Conservation (phyloP, 2,888 invertebrate genomes). For the Suillia variegata region DNA sequence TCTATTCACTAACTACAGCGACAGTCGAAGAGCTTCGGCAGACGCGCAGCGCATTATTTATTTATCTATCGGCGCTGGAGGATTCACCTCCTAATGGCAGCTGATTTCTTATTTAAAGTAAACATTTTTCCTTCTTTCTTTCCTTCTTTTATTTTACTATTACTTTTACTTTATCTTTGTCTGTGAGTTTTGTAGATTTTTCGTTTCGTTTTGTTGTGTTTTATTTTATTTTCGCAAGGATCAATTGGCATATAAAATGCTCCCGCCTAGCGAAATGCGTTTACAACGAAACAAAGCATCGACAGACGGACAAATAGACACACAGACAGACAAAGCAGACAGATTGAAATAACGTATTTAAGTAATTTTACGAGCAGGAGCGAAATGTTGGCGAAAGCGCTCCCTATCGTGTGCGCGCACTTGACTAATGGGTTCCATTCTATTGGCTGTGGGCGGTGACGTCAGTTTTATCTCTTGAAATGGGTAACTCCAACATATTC, state of each 20-base stretch:
- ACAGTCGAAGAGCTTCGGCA: too few species aligned
- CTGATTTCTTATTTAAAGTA: constrained; percentile 1
- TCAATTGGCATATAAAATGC: neutral
- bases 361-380: neutral
- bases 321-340: neutral
- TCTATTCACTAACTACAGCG: too few species aligned
- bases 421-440: neutral
- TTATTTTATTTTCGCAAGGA: neutral
- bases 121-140: neutral
- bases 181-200: neutral
- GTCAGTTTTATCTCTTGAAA: too few species aligned
- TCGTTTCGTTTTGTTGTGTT: neutral
- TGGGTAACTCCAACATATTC: neutral
- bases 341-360: neutral
- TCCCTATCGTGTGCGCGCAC: neutral
- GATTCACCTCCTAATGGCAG: neutral
- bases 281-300: neutral
- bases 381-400: neutral
- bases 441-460: neutral
- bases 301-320: neutral
- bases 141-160: neutral
- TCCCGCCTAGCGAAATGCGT: neutral
- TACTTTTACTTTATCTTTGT: neutral
- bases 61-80: too few species aligned
- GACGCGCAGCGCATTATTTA: neutral